Evolutionary conservation across 2,888 invertebrate genomes (phyloP).

Genomic region (Timandra comae): DNA sequence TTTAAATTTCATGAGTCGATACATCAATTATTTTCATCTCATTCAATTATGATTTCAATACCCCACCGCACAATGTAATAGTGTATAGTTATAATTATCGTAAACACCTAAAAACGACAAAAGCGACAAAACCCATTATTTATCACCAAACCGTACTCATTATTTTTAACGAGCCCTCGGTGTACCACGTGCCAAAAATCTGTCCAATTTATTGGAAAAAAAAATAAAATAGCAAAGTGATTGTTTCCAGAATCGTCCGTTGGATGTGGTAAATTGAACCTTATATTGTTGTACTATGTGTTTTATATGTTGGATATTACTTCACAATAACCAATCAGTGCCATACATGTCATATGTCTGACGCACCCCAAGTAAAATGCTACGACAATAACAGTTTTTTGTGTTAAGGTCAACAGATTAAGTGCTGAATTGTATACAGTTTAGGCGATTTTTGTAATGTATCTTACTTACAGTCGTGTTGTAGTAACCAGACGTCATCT

Average conservation of each 20-base stretch:
- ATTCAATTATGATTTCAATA: too few relatives aligned
- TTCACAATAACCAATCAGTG: slow-evolving; percentile 71
- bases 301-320: slow-evolving; percentile 54
- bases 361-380: slow-evolving; percentile 44
- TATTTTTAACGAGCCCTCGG: slow-evolving; percentile 63
- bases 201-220: slow-evolving; percentile 58
- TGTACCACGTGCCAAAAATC: slow-evolving; percentile 55
- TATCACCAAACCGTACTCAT: slow-evolving; percentile 57
- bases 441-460: too few relatives aligned
- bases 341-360: slow-evolving; percentile 60
- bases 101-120: slow-evolving; percentile 31
- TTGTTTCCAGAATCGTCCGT: slow-evolving; percentile 32
- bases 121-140: slow-evolving; percentile 43
- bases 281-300: slow-evolving; percentile 23
- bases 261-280: slow-evolving; percentile 22
- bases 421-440: too few relatives aligned
- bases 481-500: too few relatives aligned
- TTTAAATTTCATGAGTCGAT: too few relatives aligned
- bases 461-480: too few relatives aligned
- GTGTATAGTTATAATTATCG: slow-evolving; percentile 19
- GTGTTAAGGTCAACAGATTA: slow-evolving; percentile 25
- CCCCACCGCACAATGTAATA: slow-evolving; percentile 15
- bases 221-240: slow-evolving; percentile 49
- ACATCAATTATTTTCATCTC: too few relatives aligned
- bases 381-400: slow-evolving; percentile 21